Evolutionary conservation across 2,113 vertebrate species (phyloP).

Genomic region (Rhea americana): DNA sequence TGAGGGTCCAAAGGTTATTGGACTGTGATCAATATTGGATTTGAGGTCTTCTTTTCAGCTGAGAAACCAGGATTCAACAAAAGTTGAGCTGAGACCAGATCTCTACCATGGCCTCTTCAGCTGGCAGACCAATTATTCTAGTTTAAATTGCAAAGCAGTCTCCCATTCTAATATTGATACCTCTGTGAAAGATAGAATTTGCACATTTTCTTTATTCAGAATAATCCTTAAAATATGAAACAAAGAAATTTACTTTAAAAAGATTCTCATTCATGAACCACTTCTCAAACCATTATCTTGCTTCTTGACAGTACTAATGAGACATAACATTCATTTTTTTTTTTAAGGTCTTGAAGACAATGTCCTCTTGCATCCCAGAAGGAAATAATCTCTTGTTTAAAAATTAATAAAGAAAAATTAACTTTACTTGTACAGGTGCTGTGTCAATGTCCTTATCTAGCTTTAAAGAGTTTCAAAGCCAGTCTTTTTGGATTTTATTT

Average conservation of each 20-base stretch:
- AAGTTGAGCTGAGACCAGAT: neutral
- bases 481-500: neutral
- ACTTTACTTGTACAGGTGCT: neutral
- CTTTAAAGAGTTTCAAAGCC: conserved; percentile 4
- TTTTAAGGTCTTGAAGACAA: conserved; percentile 20
- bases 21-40: neutral
- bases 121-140: neutral
- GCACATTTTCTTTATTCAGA: conserved; percentile 12
- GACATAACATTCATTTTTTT: neutral
- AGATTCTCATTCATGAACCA: neutral
- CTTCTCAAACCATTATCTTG: conserved; percentile 9
- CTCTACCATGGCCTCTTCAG: neutral
- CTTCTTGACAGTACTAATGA: conserved; percentile 2
- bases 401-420: conserved; percentile 43
- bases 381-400: conserved; percentile 33
- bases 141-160: conserved; percentile 15
- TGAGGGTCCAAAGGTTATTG: neutral
- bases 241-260: conserved; percentile 23
- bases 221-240: conserved; percentile 52
- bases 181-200: conserved; percentile 18
- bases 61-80: conserved; percentile 1
- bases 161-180: conserved; percentile 14
- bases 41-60: neutral
- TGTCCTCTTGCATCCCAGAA: neutral
- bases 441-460: neutral